phyloP scores from a whole-genome alignment of 64 coral and sea anemone genomes.

The Hydrozoanthus tunicans region DNA sequence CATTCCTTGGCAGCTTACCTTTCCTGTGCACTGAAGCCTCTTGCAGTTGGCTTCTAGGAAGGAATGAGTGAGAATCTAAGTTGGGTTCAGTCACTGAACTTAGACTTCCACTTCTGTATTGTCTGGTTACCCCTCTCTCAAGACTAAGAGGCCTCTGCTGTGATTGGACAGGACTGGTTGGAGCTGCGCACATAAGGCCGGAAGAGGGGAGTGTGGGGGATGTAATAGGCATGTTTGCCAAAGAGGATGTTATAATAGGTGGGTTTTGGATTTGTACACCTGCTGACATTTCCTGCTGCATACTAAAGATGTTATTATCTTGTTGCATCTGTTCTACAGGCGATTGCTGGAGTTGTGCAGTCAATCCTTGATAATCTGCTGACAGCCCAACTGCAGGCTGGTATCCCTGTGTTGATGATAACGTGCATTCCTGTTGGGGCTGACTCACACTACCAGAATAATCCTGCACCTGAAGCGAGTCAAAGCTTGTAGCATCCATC shows the following conservation, averaged over 20 bases:
- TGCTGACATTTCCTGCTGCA: slow-evolving; percentile 25
- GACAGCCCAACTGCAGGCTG: neutral
- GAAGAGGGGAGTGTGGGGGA: slow-evolving; percentile 4
- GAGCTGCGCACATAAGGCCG: neutral
- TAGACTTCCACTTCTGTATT: slow-evolving; percentile 47
- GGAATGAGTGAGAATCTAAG: neutral
- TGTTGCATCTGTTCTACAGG: slow-evolving; percentile 44
- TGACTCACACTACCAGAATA: slow-evolving; percentile 14
- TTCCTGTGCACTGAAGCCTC: slow-evolving; percentile 19
- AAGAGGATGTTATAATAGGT: slow-evolving; percentile 12
- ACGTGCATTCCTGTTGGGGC: neutral
- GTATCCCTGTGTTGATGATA: neutral
- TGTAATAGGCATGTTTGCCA: slow-evolving; percentile 34
- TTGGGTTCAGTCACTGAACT: slow-evolving; percentile 30
- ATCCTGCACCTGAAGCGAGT: slow-evolving; percentile 20
- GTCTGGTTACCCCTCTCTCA: neutral
- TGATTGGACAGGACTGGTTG: slow-evolving; percentile 46
- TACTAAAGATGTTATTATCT: slow-evolving; percentile 20
- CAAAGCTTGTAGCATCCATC: slow-evolving; percentile 63
- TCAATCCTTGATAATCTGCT: slow-evolving; percentile 5
- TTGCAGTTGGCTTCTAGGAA: slow-evolving; percentile 2
- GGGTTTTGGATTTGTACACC: slow-evolving; percentile 4
- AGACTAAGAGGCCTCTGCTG: slow-evolving; percentile 20
- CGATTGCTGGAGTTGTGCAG: slow-evolving; percentile 1
- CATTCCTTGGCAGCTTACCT: slow-evolving; percentile 73